Conservation (phyloP, 1,140 invertebrate species). For the Protaetia brevitarsis region DNA sequence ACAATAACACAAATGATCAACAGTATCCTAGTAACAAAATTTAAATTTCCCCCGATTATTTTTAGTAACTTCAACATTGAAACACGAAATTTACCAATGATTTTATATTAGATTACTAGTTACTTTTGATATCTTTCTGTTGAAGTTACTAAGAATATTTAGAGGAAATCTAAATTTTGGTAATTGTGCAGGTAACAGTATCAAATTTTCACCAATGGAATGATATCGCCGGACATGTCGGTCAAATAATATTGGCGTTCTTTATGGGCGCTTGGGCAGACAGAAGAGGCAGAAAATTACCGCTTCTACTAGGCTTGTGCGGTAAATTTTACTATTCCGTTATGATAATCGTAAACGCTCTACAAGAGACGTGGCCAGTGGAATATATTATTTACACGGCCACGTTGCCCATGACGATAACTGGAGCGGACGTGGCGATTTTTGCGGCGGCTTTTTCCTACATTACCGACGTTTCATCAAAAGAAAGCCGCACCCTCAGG, state of each 20-base stretch:
- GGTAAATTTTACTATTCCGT: conserved; percentile 71
- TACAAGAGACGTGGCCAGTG: conserved; percentile 65
- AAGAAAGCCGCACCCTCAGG: conserved; percentile 63
- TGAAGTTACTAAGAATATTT: neutral
- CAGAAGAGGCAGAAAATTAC: conserved; percentile 64
- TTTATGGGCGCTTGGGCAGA: conserved; percentile 77
- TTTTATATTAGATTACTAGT: too few species aligned
- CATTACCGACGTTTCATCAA: conserved; percentile 65
- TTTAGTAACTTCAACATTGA: too few species aligned
- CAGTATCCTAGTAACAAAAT: too few species aligned
- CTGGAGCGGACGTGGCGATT: conserved; percentile 71
- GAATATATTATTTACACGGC: conserved; percentile 71
- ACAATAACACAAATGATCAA: too few species aligned
- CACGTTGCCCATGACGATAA: conserved; percentile 65
- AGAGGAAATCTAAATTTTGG: neutral
- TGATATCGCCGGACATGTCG: conserved; percentile 63
- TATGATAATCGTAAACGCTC: conserved; percentile 67
- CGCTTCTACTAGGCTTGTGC: conserved; percentile 63
- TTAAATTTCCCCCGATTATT: too few species aligned
- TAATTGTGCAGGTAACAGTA: conserved; percentile 58
- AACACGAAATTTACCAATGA: too few species aligned
- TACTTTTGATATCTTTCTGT: too few species aligned
- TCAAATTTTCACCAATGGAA: conserved; percentile 73
- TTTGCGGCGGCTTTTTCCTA: conserved; percentile 73
- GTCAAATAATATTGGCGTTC: conserved; percentile 69